Base-by-base conservation (phyloP, 1,140 invertebrate species). In the Sinonovacula constricta region DNA sequence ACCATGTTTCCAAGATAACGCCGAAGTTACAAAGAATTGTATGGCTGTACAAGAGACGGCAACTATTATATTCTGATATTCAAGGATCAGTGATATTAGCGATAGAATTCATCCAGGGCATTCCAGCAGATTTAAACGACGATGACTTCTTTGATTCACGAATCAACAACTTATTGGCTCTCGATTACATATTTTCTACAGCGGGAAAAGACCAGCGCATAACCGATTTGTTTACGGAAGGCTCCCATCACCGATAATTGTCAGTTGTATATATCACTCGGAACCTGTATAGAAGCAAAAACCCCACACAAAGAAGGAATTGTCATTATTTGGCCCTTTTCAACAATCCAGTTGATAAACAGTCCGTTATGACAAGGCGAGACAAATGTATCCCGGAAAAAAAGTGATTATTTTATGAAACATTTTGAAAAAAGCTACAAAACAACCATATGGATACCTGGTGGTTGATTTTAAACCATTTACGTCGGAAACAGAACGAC, bases 221-320 rank as follows among this genome's bases (percentile, higher is more conserved):
- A 14, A 75, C 39, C 30, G 71, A 75, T 28, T 36, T 75, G 31
- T 75, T 75, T 75, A 75, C 71, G 14, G 71, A 66, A 26, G 62
- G 60, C 14, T 60, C 54, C 34, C 71, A 65, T 56, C 59, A 75
- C 51, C 49, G 60, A 18, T 49, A 10, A 12, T n/a, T 49, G 45
- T 49, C 45, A 12, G 45, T 49, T 45, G 60, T 24, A 28, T 10
- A 10, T 57, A 57, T 57, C 24, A 57, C 12, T 24, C 56, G 24
- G 26, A 57, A 57, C 24, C 24, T 57, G 24, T 57, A 18, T 26
- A 10, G 12, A 10, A 57, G n/a, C 45, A 49, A 49, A n/a, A n/a
- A n/a, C n/a, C n/a, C n/a, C n/a, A n/a, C n/a, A n/a, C n/a, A n/a
- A n/a, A n/a, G n/a, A n/a, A 49, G 45, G 10, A 49, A 49, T 49